phyloP scores from a whole-genome alignment of 2,797 vertebrate genomes.

The Silurus aristotelis region DNA sequence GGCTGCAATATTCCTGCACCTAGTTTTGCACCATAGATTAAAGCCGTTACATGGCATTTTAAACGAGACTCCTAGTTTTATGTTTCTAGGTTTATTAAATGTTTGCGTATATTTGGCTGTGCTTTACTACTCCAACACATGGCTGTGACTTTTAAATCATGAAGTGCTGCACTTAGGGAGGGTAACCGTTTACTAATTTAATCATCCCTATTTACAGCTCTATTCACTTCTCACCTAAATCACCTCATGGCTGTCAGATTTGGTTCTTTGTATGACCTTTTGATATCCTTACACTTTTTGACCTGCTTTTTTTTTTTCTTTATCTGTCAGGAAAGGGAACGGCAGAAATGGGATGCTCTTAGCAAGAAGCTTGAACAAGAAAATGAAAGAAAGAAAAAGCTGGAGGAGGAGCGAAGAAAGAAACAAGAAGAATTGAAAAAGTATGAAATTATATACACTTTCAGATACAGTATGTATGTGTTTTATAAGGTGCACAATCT shows the following conservation, averaged over 20 bases:
- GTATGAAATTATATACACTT: constrained; percentile 61
- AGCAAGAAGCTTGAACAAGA: constrained; percentile 92
- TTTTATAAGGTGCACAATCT: background rate
- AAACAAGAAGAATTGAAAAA: constrained; percentile 88
- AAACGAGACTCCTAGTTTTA: background rate
- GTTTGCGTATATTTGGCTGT: background rate
- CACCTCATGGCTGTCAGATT: background rate
- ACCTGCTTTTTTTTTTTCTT: background rate
- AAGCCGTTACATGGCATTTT: background rate
- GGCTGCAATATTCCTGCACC: too few species aligned
- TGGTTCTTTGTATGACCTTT: background rate
- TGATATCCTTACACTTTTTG: background rate
- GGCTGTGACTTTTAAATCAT: background rate
- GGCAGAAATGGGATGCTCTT: constrained; percentile 85
- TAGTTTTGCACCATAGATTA: background rate
- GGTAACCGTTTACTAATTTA: background rate
- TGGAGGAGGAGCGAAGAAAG: constrained; percentile 88
- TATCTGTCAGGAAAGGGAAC: constrained; percentile 78
- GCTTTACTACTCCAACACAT: constrained; percentile 3
- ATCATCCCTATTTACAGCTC: background rate
- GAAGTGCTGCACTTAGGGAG: background rate
- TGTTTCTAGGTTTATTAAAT: background rate
- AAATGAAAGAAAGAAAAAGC: constrained; percentile 85
- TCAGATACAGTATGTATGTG: background rate
- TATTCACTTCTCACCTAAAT: background rate